Evolutionary conservation across 2,113 vertebrate species (phyloP).

Genomic region (Perccottus glenii): DNA sequence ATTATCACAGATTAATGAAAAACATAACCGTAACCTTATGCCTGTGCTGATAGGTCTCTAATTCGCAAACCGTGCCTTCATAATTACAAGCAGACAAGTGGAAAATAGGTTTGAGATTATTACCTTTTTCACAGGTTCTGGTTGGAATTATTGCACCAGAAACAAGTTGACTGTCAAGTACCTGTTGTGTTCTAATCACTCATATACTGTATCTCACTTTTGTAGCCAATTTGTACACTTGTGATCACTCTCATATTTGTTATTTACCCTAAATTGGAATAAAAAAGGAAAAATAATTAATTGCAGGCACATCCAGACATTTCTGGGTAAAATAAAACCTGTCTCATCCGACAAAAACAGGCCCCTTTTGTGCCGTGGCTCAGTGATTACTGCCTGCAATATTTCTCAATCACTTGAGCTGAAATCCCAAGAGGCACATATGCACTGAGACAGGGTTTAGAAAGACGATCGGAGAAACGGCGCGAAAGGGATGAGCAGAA

Average conservation of each 20-base stretch:
- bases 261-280: constrained; percentile 19
- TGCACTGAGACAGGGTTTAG: constrained; percentile 23
- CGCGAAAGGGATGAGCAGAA: constrained; percentile 38
- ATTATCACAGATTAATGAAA: background rate
- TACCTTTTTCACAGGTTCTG: constrained; percentile 9
- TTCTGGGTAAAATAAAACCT: constrained; percentile 50
- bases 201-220: constrained; percentile 3
- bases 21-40: constrained; percentile 10
- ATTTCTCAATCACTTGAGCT: constrained; percentile 56
- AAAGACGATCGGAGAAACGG: constrained; percentile 5
- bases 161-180: constrained; percentile 41
- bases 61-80: background rate
- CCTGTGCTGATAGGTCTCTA: constrained; percentile 5
- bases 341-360: constrained; percentile 46
- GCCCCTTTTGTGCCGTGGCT: constrained; percentile 55
- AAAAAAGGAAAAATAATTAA: constrained; percentile 35
- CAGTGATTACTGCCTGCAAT: constrained; percentile 49
- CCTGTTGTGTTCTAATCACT: constrained; percentile 25
- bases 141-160: constrained; percentile 14
- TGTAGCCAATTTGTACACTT: background rate
- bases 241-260: constrained; percentile 18
- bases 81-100: constrained; percentile 16
- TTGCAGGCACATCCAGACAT: constrained; percentile 43
- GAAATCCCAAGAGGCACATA: constrained; percentile 40
- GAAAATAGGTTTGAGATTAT: constrained; percentile 11